Evolutionary conservation across 2,797 vertebrate species (phyloP), one percentile per base, ranked within the genome.

Genomic region (Sebastes baramenuke): DNA sequence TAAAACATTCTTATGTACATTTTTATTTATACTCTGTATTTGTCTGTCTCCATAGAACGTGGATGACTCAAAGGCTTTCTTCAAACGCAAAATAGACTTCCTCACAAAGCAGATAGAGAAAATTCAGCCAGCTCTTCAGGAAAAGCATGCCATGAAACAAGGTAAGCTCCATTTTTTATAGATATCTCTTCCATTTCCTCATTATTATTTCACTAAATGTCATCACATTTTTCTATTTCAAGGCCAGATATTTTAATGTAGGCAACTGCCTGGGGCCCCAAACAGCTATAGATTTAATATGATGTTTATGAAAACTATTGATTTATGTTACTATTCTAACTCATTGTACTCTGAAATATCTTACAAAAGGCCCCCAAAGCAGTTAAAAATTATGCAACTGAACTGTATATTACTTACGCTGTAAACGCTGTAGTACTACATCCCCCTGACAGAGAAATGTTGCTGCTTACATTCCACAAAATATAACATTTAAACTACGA

Each of bases 71-170:
- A 97, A 96, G 75, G 93, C 95, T 20, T 99, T 99, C 91, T 98
- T 99, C 93, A 98, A 97, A 87, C 96, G 97, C 27, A 99, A 99
- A 88, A 96, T 98, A 59, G 97, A 99, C 27, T 99, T 99, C 80
- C 96, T 99, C 49, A 98, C 97, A 8, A 98, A 98, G 88, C 98
- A 99, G 87, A 99, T 99, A 89, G 98, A 99, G 91, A 99, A 98
- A 87, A 97, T 99, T 90, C 98, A 99, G 67, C 98, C 97, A 2
- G 96, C 97, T 2, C 95, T 99, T 60, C 98, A 99, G 82, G 98
- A 99, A 89, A 99, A 99, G 73, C 97, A 98, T 4, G 93, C 93
- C 38, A 97, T 99, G 97, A 99, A 98, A 84, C 98, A 98, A 95
- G 97, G 98, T 97, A 60, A 92, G 84, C 4, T 30, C 12, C 0